Conservation (phyloP, 35 echinoderm and acorn worm species). For the Ophioderma brevispina region DNA sequence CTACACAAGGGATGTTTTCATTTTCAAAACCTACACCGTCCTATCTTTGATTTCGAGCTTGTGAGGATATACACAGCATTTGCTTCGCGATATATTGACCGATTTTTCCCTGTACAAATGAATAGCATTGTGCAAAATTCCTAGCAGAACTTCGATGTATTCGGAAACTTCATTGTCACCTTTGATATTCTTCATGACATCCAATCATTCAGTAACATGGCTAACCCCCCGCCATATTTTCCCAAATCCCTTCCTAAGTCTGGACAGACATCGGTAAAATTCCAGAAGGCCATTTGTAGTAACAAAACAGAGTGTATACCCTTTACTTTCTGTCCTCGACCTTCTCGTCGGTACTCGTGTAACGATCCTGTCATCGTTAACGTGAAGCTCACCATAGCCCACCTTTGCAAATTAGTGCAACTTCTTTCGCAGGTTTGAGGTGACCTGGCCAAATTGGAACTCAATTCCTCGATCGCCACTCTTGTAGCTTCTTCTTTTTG, state of each 20-base stretch:
- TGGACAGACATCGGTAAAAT: not conserved
- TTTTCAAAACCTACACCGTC: too few species aligned
- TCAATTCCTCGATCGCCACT: not conserved
- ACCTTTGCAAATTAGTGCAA: not conserved
- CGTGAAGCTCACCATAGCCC: not conserved
- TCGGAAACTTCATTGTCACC: not conserved
- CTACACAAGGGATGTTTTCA: too few species aligned
- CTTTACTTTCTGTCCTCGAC: not conserved
- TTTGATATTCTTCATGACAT: not conserved
- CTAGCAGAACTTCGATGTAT: not conserved
- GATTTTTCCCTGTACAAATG: not conserved
- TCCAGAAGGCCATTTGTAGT: not conserved
- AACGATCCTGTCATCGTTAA: not conserved
- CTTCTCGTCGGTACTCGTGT: not conserved
- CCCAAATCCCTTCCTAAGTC: not conserved
- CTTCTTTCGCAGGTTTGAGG: not conserved
- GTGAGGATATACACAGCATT: not conserved
- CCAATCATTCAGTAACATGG: not conserved
- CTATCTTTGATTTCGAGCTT: too few species aligned
- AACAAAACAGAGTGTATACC: not conserved
- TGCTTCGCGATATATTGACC: not conserved
- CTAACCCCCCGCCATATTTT: not conserved
- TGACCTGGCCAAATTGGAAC: not conserved
- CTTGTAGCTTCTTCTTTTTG: too few species aligned
- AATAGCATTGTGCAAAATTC: not conserved